Base-by-base conservation (phyloP, 2,888 invertebrate species). In the Monochamus alternatus region DNA sequence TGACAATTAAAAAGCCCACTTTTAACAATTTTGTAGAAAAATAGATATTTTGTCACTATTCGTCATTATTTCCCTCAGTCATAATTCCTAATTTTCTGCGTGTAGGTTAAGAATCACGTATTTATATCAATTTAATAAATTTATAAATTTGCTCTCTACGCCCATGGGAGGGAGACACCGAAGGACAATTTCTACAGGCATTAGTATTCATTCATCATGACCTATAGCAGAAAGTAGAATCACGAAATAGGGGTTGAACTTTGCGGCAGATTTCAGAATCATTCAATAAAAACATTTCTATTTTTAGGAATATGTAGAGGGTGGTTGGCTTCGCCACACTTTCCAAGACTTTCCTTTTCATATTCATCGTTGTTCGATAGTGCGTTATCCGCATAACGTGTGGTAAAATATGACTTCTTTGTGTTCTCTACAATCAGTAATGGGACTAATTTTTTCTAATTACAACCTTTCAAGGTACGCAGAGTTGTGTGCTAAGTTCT, bases 211-310 rank as follows among this genome's bases (percentile, higher is more conserved):
- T 64, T 64, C 64, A 44, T 47, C 64, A 64, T 30, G 64, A 22
- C 47, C 47, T 63, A 63, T 63, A 30, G 10, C 47, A 22, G 14
- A 51, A 64, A 47, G 47, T 31, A n/a, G 44, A 47, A 47, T 38
- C 64, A 47, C 64, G 64, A 47, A 44, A 64, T 43, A 31, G n/a
- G 62, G 63, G 44, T 3, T 52, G 52, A 44, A 64, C 43, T 43
- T 63, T 14, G 31, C 38, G 44, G 44, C 47, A 64, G 62, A 43
- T 63, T 63, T 64, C 64, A 64, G 64, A 47, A 64, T 64, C 22
- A 64, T 64, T 64, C 64, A 64, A 64, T 64, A 64, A 63, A 63
- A 64, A 30, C 30, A 9, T 44, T 64, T 64, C 64, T 64, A 64
- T 47, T 64, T 64, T 47, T 64, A 64, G 64, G 31, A 4, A 30